Base-by-base conservation (phyloP, 2,797 vertebrate genomes). In the Diplodus sargus region DNA sequence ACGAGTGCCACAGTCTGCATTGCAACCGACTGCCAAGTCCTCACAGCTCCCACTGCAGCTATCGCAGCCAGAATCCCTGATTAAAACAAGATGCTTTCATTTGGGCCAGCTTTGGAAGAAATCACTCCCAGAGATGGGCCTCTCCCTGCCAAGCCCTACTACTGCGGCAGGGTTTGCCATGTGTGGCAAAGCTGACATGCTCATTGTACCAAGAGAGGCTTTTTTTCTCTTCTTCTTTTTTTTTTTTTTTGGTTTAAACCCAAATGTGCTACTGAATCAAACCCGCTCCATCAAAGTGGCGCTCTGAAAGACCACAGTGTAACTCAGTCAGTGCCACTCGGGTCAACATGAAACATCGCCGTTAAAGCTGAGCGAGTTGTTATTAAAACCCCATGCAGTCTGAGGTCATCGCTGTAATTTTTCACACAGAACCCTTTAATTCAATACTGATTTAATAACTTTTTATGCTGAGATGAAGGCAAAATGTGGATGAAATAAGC, bases 81-180 rank as follows among this genome's bases (percentile, higher is more conserved):
- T 96, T 95, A 96, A 95, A 96, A 95, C 94, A 95, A 95, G 94
- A 95, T 96, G 94, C 94, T 95, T 94, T 94, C 93, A 94, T 94
- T 94, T 93, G 89, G 92, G 93, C 93, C 92, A 93, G 93, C 94
- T 94, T 94, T 92, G 89, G 92, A 94, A 95, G 93, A 94, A 95
- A 95, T 95, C 92, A 93, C 92, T 95, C 92, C 93, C 93, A 95
- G 94, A 94, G 93, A 94, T 63, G 88, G 87, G 91, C 85, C 85
- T 89, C 76, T 87, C 85, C 49, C 92, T 95, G 95, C 94, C 95
- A 95, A 95, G 90, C 87, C 90, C 88, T 62, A 78, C 88, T 62
- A 78, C 90, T 92, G 83, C 93, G 77, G 88, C n/a, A 82, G 81
- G 77, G 74, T 87, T 83, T 91, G 89, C 91, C 90, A 90, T 93